These are phyloP conservation scores for Carassius auratus DNA, from an alignment of 2,113 vertebrate species.

Conservation along the genomic window DNA sequence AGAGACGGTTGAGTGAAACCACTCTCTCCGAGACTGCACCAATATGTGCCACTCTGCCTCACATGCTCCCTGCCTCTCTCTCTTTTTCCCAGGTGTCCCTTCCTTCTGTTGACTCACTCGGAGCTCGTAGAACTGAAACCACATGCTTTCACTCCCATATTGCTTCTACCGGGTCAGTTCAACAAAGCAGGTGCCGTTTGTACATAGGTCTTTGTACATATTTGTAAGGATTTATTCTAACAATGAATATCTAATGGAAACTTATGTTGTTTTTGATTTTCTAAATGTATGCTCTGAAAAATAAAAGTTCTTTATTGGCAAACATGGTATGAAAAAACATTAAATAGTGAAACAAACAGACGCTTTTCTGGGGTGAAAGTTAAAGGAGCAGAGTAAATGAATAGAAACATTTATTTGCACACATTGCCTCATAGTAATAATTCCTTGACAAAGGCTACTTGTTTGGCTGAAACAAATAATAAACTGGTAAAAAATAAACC, in stretches of 20 bases:
- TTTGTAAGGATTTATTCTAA: background rate
- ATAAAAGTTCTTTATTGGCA: too few relatives aligned
- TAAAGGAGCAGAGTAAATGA: background rate
- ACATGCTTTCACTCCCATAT: slow-evolving; percentile 48
- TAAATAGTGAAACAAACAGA: background rate
- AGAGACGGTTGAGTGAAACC: slow-evolving; percentile 61
- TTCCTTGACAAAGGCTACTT: too few relatives aligned
- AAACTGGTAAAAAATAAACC: too few relatives aligned
- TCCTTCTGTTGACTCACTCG: slow-evolving; percentile 62
- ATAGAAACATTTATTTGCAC: background rate
- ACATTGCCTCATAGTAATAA: too few relatives aligned
- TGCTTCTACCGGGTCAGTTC: slow-evolving; percentile 28
- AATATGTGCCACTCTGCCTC: slow-evolving; percentile 46
- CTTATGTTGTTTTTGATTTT: background rate
- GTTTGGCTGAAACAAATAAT: too few relatives aligned
- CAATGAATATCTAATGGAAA: background rate
- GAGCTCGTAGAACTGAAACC: slow-evolving; percentile 57
- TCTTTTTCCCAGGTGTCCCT: slow-evolving; percentile 56
- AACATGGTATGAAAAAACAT: too few relatives aligned
- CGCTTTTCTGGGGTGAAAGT: background rate
- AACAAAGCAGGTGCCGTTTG: background rate
- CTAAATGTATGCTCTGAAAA: background rate
- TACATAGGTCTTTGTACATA: background rate
- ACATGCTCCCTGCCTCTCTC: slow-evolving; percentile 53
- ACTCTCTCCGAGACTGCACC: slow-evolving; percentile 48